Base-by-base conservation (phyloP, 2,888 invertebrate genomes). In the Leucania comma region DNA sequence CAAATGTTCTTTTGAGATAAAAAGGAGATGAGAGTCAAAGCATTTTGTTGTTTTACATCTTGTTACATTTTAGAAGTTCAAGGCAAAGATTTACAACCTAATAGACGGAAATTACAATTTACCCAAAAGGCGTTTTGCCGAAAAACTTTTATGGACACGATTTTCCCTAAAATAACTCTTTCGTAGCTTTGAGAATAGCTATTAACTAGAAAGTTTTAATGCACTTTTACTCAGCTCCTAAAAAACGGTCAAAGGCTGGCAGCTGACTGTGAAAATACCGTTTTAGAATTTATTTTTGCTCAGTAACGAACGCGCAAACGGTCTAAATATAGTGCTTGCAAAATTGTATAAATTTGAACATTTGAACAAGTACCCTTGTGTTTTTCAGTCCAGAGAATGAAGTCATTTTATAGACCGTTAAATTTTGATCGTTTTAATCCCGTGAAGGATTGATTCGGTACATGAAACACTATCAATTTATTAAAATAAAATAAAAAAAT, bases 121-220 rank as follows among this genome's bases (percentile, higher is more conserved):
- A 53, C 17, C 12, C 0, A 5, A 72, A 53, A 72, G 22, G 24
- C 0, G 9, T 48, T 78, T 72, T 14, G 0, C 8, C 2, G 12
- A 22, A 59, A 38, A 54, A 9, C 8, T 58, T 38, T 42, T 35
- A 53, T 0, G 20, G 22, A 46, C 76, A 35, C 24, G 2, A 6
- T 3, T 9, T 54, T 54, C 20, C 12, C 1, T 24, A 5, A 48
- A 77, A 50, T 42, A 75, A 14, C 32, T 26, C 53, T 22, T 14
- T 6, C 6, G 12, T 24, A 57, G 63, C 26, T 53, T 65, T 46
- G 32, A 14, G 26, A 63, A 74, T 20, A 20, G 35, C 62, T 50
- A 46, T 57, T 24, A 42, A 0, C 6, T 42, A 63, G 42, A 64
- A 63, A 75, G 80, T 35, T 46, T 74, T 64, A 22, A 35, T 58